Evolutionary conservation across 2,797 vertebrate species (phyloP).

Genomic region (Chaenodraco wilsoni): DNA sequence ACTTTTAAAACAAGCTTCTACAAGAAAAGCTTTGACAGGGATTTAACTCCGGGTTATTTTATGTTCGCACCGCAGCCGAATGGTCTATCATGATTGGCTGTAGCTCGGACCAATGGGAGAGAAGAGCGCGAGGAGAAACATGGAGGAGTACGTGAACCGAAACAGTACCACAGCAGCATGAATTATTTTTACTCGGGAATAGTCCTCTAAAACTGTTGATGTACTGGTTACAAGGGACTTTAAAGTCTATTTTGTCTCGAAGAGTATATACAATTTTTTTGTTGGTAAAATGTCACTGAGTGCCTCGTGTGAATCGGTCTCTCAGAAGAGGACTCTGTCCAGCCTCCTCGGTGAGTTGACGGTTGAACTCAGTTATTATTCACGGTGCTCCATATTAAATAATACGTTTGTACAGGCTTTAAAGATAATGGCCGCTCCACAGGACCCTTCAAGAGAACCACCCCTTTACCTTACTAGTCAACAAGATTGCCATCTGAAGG

Average conservation of each 20-base stretch:
- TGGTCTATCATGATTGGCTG: constrained; percentile 52
- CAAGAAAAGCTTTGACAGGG: background rate
- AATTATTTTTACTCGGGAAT: fast-evolving
- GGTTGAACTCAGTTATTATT: background rate
- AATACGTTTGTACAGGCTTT: too few species aligned
- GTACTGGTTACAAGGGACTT: fast-evolving
- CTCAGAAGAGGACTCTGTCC: constrained; percentile 69
- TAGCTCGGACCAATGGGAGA: constrained; percentile 57
- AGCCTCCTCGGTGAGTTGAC: constrained; percentile 79
- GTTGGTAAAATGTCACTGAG: constrained; percentile 57
- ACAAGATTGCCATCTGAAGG: background rate
- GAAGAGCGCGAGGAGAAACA: constrained; percentile 64
- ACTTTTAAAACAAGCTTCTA: background rate
- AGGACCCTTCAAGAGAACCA: background rate
- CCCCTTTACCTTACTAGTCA: background rate
- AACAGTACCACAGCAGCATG: background rate
- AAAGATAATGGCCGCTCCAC: background rate
- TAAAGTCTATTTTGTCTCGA: background rate
- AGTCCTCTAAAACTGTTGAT: fast-evolving
- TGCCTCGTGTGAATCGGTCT: constrained; percentile 44
- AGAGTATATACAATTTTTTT: background rate
- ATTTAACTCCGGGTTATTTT: constrained; percentile 20
- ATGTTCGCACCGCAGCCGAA: background rate
- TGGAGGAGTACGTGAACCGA: constrained; percentile 20
- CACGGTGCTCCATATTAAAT: background rate